phyloP scores from a whole-genome alignment of 2,113 vertebrate species.

The Sinocyclocheilus anshuiensis region DNA sequence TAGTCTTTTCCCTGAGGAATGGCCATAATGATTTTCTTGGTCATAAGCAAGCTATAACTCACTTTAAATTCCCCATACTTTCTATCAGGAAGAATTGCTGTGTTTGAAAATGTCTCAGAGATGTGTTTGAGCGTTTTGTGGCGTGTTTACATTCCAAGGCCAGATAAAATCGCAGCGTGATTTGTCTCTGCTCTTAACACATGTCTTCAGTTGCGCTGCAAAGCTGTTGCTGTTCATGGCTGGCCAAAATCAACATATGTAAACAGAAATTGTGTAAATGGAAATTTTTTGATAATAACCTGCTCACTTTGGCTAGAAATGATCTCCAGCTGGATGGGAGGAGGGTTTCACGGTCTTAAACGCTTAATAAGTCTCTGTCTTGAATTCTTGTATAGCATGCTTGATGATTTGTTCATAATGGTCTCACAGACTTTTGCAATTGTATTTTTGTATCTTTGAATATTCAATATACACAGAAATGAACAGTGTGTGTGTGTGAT shows the following conservation, averaged over 20 bases:
- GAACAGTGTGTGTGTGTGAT: too few relatives aligned
- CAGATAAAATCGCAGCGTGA: conserved; percentile 65
- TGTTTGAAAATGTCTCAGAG: conserved; percentile 68
- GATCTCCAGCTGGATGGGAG: not conserved
- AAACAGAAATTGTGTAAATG: not conserved
- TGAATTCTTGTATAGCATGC: not conserved
- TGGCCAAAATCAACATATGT: not conserved
- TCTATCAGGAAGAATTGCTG: conserved; percentile 54
- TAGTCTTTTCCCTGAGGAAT: conserved; percentile 37
- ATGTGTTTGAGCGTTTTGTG: conserved; percentile 49
- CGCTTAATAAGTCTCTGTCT: not conserved
- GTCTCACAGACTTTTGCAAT: not conserved
- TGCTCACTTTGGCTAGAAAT: not conserved
- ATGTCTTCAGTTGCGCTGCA: conserved; percentile 47
- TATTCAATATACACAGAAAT: too few relatives aligned
- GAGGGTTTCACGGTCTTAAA: not conserved
- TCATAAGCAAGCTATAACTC: conserved; percentile 55
- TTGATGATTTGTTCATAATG: not conserved
- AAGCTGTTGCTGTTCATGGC: conserved; percentile 19
- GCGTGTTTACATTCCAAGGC: conserved; percentile 70
- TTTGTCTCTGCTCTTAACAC: conserved; percentile 62
- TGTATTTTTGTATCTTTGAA: not conserved
- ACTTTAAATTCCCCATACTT: conserved; percentile 52
- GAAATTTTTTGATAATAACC: conserved; percentile 2
- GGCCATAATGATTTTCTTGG: conserved; percentile 60